Evolutionary conservation across 2,888 invertebrate species (phyloP), one percentile per base, ranked within the genome.

Genomic region (Tenthredo amoena): DNA sequence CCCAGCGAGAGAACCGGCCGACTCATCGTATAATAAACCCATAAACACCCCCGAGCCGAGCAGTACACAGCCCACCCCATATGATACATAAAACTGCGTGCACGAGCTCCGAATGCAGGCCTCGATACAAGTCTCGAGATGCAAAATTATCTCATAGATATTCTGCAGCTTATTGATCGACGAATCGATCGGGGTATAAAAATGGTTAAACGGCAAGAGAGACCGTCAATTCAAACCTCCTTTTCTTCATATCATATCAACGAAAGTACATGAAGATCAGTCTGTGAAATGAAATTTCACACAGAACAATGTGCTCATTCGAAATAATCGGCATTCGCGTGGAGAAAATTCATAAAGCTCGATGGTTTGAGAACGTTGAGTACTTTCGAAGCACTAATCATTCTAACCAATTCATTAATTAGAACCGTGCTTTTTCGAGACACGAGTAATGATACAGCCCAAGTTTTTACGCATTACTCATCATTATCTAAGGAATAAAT

Each of bases 1-100:
- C 10, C 89, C 88, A 88, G 88, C 88, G 86, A 87, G 85, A 86
- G 86, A 62, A 62, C 62, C 58, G 83, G 87, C 81, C 88, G 88
- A 88, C 89, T 89, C 87, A 87, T 90, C 90, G 93, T 90, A 93
- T 93, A 93, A 93, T 93, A 93, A 92, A 93, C 92, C 93, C 92
- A 93, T 93, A 93, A 93, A 93, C 93, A 92, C 93, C 93, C 93
- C 90, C 88, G 88, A 83, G 83, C 50, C 31, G 43, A n/a, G 87
- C 86, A 86, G 88, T 77, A 85, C 85, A 37, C 82, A 84, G 83
- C 85, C 72, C 87, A 85, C 85, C 86, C 87, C 87, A 86, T 84
- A 62, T 26, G 88, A 88, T 88, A 89, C 89, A 90, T 90, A 91
- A 90, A 90, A 90, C 88, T 88, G 88, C 88, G 86, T 50, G 84